Conservation (phyloP, 2,113 vertebrate species). For the Colossoma macropomum region DNA sequence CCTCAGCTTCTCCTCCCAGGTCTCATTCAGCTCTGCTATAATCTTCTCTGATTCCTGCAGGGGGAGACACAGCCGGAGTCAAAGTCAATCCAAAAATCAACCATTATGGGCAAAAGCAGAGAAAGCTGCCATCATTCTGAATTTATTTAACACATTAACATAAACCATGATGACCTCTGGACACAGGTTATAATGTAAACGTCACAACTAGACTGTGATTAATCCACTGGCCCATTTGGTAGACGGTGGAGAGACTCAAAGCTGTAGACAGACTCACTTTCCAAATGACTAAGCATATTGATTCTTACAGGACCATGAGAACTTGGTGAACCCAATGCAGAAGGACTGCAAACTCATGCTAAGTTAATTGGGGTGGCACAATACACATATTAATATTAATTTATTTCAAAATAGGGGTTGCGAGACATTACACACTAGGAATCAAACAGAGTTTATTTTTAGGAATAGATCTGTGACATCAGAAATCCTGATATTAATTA, state of each 20-base stretch:
- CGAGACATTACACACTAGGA: no score
- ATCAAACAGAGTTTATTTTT: no score
- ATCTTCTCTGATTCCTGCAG: conserved; percentile 97
- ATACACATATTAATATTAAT: not conserved
- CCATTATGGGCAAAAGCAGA: not conserved
- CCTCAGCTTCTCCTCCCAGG: conserved; percentile 89
- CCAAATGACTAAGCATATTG: conserved; percentile 12
- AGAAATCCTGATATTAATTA: no score
- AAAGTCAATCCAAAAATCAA: not conserved
- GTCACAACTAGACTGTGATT: not conserved
- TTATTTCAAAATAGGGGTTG: no score
- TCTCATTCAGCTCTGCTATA: conserved; percentile 95
- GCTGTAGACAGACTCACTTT: not conserved
- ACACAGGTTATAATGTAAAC: not conserved
- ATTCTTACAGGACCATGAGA: not conserved
- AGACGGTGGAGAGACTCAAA: no score
- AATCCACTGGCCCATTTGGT: not conserved
- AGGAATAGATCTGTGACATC: no score
- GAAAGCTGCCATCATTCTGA: no score
- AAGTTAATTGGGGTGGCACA: not conserved
- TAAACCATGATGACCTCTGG: not conserved
- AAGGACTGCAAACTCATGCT: not conserved
- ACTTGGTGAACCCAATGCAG: not conserved
- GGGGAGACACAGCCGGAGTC: conserved; percentile 9
- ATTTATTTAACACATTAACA: not conserved